A percentile compares a stretch with the other conserved stretches of the same genome.
These are phyloP conservation scores for Lepas anatifera DNA, from an alignment of 2,888 invertebrate species.

Conservation along the genomic window DNA sequence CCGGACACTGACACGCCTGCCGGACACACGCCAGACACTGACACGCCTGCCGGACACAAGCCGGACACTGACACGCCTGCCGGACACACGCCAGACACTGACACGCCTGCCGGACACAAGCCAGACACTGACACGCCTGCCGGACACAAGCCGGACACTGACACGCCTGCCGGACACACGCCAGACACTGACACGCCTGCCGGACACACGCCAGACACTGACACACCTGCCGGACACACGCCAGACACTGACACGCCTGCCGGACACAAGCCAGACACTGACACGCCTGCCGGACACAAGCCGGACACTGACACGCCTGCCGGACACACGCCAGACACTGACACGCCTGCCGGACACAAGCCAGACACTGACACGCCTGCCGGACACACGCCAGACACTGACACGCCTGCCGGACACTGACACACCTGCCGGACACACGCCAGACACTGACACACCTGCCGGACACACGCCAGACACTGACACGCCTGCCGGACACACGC, in stretches of 20 bases:
- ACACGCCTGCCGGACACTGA: too few species aligned
- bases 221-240: constrained; percentile 36
- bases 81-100: constrained; percentile 26
- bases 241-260: constrained; percentile 40
- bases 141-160: constrained; percentile 26
- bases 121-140: constrained; percentile 40
- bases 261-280: constrained; percentile 26
- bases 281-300: constrained; percentile 36
- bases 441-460: constrained; percentile 40
- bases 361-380: constrained; percentile 40
- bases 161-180: constrained; percentile 36
- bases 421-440: constrained; percentile 36
- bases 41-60: constrained; percentile 36
- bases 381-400: neutral
- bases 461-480: constrained; percentile 26
- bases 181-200: constrained; percentile 40
- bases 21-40: constrained; percentile 26
- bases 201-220: constrained; percentile 26
- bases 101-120: constrained; percentile 36
- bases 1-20: constrained; percentile 40
- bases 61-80: constrained; percentile 40
- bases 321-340: constrained; percentile 26
- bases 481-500: constrained; percentile 36
- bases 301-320: constrained; percentile 40
- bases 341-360: constrained; percentile 36